Percentiles rank a stretch among this genome's conserved stretches.
These are phyloP conservation scores for Pollenia angustigena DNA, from an alignment of 2,888 invertebrate genomes.

Conservation along the genomic window DNA sequence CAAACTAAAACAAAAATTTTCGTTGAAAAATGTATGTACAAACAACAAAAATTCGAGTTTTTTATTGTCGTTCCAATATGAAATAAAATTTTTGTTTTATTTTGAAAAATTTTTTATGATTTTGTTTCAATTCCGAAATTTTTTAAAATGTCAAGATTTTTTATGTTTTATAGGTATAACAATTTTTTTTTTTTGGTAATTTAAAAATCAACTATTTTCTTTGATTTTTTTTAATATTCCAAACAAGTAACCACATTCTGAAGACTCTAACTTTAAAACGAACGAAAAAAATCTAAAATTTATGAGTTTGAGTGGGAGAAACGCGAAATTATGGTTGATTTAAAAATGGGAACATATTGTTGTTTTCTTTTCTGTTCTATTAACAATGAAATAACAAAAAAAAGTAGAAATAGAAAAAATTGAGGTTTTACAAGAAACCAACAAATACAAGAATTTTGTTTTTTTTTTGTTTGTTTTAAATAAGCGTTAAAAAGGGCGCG, in stretches of 20 bases:
- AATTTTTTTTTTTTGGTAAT: background rate
- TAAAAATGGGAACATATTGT: constrained; percentile 56
- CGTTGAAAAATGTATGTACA: too few species aligned
- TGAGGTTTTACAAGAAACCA: constrained; percentile 30
- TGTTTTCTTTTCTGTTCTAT: constrained; percentile 38
- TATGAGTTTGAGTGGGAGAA: constrained; percentile 47
- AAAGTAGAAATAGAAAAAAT: constrained; percentile 29
- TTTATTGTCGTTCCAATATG: too few species aligned
- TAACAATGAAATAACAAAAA: constrained; percentile 33
- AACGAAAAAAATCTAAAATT: constrained; percentile 7
- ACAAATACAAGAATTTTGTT: background rate
- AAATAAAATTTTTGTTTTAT: too few species aligned
- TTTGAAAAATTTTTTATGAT: too few species aligned
- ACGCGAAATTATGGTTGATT: constrained; percentile 50
- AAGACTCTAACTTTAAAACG: background rate
- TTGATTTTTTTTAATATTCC: background rate
- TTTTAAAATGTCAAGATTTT: too few species aligned
- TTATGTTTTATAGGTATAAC: background rate
- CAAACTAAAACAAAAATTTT: too few species aligned
- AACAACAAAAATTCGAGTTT: too few species aligned
- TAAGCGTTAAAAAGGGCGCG: constrained; percentile 56
- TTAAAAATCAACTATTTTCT: background rate
- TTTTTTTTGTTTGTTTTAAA: background rate
- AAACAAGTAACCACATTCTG: constrained; percentile 7
- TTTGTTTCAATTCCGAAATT: too few species aligned